phyloP scores from a whole-genome alignment of 2,113 vertebrate species.

The Tricholaema leucomelas region DNA sequence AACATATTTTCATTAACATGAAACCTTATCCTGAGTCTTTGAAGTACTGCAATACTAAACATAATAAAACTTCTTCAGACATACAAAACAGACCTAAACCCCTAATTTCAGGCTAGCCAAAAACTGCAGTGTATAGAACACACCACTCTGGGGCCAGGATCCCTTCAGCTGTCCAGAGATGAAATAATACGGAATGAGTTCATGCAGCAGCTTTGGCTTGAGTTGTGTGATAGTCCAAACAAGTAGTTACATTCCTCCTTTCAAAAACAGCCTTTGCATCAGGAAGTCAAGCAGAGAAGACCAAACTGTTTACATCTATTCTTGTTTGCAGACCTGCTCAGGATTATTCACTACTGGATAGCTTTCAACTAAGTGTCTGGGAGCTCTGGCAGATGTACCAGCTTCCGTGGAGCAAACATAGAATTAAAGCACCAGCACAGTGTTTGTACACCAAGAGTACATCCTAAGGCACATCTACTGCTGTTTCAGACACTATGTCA shows the following conservation, averaged over 20 bases:
- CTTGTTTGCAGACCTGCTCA: background rate
- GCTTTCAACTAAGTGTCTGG: background rate
- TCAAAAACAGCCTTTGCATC: background rate
- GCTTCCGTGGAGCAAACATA: background rate
- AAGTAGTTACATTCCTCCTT: background rate
- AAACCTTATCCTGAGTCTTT: background rate
- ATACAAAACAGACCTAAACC: background rate
- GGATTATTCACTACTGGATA: background rate
- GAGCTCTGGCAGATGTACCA: background rate
- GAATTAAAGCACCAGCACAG: background rate
- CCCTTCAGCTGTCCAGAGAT: background rate
- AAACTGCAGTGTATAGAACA: background rate
- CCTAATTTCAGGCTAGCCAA: background rate
- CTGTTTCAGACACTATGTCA: background rate
- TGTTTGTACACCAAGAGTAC: background rate
- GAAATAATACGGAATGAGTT: conserved; percentile 5
- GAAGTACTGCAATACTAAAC: background rate
- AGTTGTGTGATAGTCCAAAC: background rate
- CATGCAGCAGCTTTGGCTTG: conserved; percentile 1
- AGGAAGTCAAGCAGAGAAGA: background rate
- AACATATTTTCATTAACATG: background rate
- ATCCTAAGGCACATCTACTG: background rate
- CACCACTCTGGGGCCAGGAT: background rate
- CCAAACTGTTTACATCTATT: background rate
- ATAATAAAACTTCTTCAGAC: background rate